Evolutionary conservation across 1,140 invertebrate genomes (phyloP), one percentile per base, ranked within the genome.

Genomic region (Cephus cinctus): DNA sequence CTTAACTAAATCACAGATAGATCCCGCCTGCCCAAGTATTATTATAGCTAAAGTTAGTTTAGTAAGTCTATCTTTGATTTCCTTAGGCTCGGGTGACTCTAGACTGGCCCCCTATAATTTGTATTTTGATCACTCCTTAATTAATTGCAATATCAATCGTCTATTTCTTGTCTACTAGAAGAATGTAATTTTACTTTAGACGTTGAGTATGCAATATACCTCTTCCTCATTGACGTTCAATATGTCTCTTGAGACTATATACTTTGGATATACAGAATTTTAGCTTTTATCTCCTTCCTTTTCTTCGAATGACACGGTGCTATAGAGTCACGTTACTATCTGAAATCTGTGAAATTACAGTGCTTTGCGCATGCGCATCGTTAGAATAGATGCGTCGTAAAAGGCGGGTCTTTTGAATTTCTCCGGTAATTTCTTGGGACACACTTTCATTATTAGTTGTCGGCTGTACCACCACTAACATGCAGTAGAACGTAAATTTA

Each of bases 1-100:
- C 64, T 69, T 66, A 65, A 60, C 68, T 65, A 69, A 76, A 74
- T 76, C 67, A 70, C 56, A 54, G 66, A 67, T 56, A 50, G 62
- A 72, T 73, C 69, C 63, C 62, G 54, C 59, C 60, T 59, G 53
- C 56, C 49, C 54, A 56, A 69, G 52, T 65, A 53, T 63, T n/a
- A 9, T 9, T 68, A 70, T 47, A 66, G 59, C 58, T 71, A 68
- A 66, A 59, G 67, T 67, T 67, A 68, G 61, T 63, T 60, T 59
- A 58, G 61, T 65, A 71, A 69, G 60, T 73, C 69, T 72, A 73
- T 72, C 54, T 75, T 75, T 75, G 74, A 75, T 75, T 76, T 68
- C 53, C 52, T 75, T 74, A 74, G 74, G 71, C 70, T 71, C 52
- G 65, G 71, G 69, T 58, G 62, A 67, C 65, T 54, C 61, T 47